Evolutionary conservation across 2,888 invertebrate species (phyloP), one percentile per base, ranked within the genome.

Genomic region (Spatulosminthurus flaviceps): DNA sequence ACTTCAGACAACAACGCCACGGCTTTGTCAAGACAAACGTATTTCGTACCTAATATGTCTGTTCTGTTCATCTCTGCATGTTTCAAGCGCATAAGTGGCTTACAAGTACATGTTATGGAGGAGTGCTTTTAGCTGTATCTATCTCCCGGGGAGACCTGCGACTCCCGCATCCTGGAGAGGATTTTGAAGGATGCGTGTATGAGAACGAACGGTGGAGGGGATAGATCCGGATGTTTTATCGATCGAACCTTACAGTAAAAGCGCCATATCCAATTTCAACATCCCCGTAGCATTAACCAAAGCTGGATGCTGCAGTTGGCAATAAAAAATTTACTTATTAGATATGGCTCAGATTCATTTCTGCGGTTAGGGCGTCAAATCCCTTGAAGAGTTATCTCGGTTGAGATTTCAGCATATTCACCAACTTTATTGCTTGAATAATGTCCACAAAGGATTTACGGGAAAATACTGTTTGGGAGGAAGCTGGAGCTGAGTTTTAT

Each of bases 401-500:
- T 34, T 34, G 34, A 34, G 34, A 34, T 34, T 34, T 34, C 34
- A 34, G 4, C 34, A 51, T 34, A 34, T 9, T 7, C 34, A 51
- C 51, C 5, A 51, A 34, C 70, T 81, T 19, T 16, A 51, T 19
- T n/a, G 16, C n/a, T 51, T 2, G 16, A 51, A 51, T 16, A 24
- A 74, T 74, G 92, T 94, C 78, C 5, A 78, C 26, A 24, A 78
- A 78, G 19, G 78, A 78, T 71, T 34, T 72, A 34, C 60, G 71
- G 11, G 26, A 70, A 72, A 78, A 34, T 19, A 71, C 71, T n/a
- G 92, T 94, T 19, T 94, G 94, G 94, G 94, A 94, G 88, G 94
- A 94, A 86, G 94, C 94, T 4, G 94, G 93, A 0, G 92, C 91
- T 0, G 94, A 94, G 89, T 94, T 94, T 89, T 94, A 94, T 88